phyloP scores from a whole-genome alignment of 2,113 vertebrate genomes.

The Tachysurus vachellii region DNA sequence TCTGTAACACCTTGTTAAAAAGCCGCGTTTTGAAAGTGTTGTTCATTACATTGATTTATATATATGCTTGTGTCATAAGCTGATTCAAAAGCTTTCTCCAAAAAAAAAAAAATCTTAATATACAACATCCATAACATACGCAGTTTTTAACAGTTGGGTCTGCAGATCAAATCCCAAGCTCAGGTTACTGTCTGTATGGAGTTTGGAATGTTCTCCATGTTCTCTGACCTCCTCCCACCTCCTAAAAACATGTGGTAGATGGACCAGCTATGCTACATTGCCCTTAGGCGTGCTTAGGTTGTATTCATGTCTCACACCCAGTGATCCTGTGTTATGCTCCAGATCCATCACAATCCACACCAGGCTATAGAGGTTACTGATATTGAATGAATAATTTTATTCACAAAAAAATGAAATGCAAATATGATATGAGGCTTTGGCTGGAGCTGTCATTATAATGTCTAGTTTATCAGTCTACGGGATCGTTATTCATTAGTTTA shows the following conservation, averaged over 20 bases:
- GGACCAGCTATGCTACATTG: too few relatives aligned
- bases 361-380: neutral
- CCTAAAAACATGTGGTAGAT: neutral
- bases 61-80: neutral
- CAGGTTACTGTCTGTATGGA: neutral
- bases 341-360: neutral
- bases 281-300: neutral
- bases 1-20: neutral
- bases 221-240: neutral
- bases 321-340: neutral
- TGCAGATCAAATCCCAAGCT: neutral
- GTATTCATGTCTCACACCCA: neutral
- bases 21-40: neutral
- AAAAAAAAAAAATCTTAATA: neutral
- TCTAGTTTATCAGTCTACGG: neutral
- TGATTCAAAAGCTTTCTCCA: neutral
- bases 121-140: neutral
- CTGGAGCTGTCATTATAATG: neutral
- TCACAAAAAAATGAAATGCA: neutral
- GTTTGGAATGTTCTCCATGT: neutral
- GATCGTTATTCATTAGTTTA: neutral
- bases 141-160: neutral
- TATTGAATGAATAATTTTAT: neutral
- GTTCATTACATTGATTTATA: conserved; percentile 8
- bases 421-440: neutral